Conservation (phyloP, 2,113 vertebrate species). For the Crotophaga sulcirostris region DNA sequence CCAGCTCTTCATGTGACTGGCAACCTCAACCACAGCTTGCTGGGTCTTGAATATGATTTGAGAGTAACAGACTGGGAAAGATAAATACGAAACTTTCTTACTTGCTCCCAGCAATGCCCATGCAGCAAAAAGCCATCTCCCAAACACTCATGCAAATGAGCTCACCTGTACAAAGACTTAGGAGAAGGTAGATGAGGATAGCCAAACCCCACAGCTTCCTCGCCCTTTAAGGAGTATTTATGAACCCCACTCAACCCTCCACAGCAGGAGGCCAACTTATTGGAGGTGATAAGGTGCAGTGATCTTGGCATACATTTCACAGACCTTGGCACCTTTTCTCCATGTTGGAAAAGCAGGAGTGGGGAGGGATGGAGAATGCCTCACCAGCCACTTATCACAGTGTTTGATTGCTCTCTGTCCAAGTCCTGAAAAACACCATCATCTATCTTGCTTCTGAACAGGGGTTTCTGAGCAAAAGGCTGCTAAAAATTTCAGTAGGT, state of each 20-base stretch:
- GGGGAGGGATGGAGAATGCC: not conserved
- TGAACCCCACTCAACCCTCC: not conserved
- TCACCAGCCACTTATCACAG: not conserved
- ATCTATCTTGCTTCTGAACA: not conserved
- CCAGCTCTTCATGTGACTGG: not conserved
- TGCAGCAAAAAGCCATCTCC: not conserved
- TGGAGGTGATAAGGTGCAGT: not conserved
- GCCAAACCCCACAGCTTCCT: not conserved
- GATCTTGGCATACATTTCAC: not conserved
- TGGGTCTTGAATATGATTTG: not conserved
- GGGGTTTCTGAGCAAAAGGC: not conserved
- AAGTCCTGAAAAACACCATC: not conserved
- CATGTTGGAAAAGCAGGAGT: rapidly evolving
- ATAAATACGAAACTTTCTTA: not conserved
- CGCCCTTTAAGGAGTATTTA: not conserved
- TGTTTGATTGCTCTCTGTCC: not conserved
- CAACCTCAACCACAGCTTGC: not conserved
- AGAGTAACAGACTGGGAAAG: not conserved
- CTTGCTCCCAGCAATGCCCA: not conserved
- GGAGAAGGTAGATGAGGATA: not conserved
- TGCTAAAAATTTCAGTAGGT: not conserved
- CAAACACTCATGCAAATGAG: not conserved
- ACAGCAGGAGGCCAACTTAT: not conserved
- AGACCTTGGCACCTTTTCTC: not conserved
- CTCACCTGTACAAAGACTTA: not conserved